Base-by-base conservation (phyloP, 1,140 invertebrate species). In the Macrobrachium nipponense region DNA sequence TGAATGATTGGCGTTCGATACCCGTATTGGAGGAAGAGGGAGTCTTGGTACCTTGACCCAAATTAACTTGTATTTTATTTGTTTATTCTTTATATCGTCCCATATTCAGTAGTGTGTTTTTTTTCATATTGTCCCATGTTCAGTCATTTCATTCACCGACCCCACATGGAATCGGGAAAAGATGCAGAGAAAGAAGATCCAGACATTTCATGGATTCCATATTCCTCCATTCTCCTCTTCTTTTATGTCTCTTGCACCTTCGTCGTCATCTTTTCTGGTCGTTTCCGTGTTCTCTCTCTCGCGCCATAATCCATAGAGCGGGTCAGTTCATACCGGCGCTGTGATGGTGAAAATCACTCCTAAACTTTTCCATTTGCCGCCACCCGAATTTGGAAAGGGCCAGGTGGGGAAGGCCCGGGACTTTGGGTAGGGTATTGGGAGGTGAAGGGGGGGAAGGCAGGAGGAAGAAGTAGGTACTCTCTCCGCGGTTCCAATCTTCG, bases 321-420 rank as follows among this genome's bases (percentile, higher is more conserved):
- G 76, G 76, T 79, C 76, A 79, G 76, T 79, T 79, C 76, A 79
- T 79, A 79, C 76, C 27, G 27, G 76, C 58, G 58, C 76, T 36
- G 76, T 62, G 76, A 79, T 79, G 76, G 76, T 79, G 76, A 79
- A 79, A 79, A 79, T 79, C 60, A 79, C 76, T 79, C 62, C 8
- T 18, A 79, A 79, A 79, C 51, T 79, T 79, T 79, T 79, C 76
- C 76, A 79, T 79, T 79, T 79, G 76, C 76, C 76, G 76, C 76
- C 62, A 79, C 76, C 76, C 58, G 62, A 79, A 60, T 78, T 76
- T 79, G 43, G 59, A 43, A 27, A 66, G 78, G 36, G 17, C 20
- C 20, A 18, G 60, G 64, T 18, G 62, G 61, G 61, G 79, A 68
- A 43, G 23, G 62, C 27, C 18, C 2, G 43, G 36, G 36, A 3